Base-by-base conservation (phyloP, 2,797 vertebrate genomes). In the Tympanoctomys barrerae region DNA sequence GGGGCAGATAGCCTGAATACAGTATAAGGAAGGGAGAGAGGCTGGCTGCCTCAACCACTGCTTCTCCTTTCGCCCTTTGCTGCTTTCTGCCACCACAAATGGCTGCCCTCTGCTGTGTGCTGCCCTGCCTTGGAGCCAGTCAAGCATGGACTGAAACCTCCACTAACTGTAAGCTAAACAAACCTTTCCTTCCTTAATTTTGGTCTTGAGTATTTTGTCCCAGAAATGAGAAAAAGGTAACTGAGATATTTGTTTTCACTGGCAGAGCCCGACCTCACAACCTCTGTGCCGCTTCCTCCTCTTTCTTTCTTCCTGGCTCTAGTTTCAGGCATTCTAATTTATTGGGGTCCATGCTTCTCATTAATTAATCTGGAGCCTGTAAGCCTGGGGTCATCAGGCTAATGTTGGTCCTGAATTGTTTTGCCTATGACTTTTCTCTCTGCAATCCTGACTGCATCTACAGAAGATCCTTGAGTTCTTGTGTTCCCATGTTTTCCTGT, bases 391-490 rank as follows among this genome's bases (percentile, higher is more conserved):
- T 33, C 42, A 62, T 21, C 3, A 21, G 19, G 7, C 1, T 42
- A 1, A 8, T 52, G 0, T 68, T 62, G 26, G 36, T n/a, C 49
- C 81, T 59, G 12, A 83, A 2, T 4, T 33, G 84, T 46, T 13
- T 42, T 28, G 59, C 5, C 1, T 81, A 4, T 62, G 36, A 28
- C 14, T 59, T 88, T 73, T 61, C 31, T 88, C n/a, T 9, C 7
- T 5, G 1, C 21, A 2, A 10, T 70, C 5, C 2, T 1, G 26
- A 13, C n/a, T 68, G 11, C 5, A 49, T 0, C 18, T 39, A 16
- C 3, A 19, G 8, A 62, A 21, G 13, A 59, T 10, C 10, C 6
- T 19, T 85, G 11, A 14, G 11, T 78, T 88, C 59, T 88, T 83
- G 62, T 68, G 42, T 18, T 52, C 52, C 22, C 18, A 1, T 22